phyloP scores from a whole-genome alignment of 2,113 vertebrate species.

The Cynopterus brachyotis region DNA sequence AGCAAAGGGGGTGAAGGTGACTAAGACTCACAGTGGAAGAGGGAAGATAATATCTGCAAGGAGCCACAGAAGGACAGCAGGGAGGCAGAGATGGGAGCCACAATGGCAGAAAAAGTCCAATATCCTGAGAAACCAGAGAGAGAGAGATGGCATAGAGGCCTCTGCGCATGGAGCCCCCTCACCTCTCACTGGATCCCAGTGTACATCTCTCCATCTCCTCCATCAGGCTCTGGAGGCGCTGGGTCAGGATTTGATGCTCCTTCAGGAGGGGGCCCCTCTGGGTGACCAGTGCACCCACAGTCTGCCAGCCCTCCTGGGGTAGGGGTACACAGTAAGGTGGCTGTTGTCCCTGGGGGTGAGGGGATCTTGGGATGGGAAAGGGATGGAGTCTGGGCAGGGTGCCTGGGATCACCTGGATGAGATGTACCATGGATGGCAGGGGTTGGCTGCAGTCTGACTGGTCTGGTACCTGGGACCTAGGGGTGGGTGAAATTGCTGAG shows the following conservation, averaged over 20 bases:
- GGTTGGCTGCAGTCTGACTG: slow-evolving; percentile 72
- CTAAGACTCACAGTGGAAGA: neutral
- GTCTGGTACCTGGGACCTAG: slow-evolving; percentile 65
- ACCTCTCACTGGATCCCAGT: slow-evolving; percentile 54
- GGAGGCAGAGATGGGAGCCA: neutral
- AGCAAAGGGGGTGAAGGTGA: neutral
- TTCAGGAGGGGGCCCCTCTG: slow-evolving; percentile 61
- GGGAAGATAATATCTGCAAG: neutral
- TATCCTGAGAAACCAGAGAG: neutral
- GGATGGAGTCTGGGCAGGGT: neutral
- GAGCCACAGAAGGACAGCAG: neutral
- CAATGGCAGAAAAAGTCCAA: neutral
- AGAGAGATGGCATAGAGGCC: neutral
- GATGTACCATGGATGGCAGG: slow-evolving; percentile 24
- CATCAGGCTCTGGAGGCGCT: slow-evolving; percentile 46
- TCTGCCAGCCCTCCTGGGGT: slow-evolving; percentile 70
- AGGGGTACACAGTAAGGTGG: neutral
- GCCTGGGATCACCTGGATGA: slow-evolving; percentile 59
- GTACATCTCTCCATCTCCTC: neutral
- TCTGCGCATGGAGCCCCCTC: neutral
- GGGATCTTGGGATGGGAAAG: neutral
- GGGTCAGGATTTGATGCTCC: slow-evolving; percentile 54
- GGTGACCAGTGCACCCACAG: slow-evolving; percentile 43
- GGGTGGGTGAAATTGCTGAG: neutral
- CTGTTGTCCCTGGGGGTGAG: neutral